Base-by-base conservation (phyloP, 2,888 invertebrate species). In the Mechanitis messenoides region DNA sequence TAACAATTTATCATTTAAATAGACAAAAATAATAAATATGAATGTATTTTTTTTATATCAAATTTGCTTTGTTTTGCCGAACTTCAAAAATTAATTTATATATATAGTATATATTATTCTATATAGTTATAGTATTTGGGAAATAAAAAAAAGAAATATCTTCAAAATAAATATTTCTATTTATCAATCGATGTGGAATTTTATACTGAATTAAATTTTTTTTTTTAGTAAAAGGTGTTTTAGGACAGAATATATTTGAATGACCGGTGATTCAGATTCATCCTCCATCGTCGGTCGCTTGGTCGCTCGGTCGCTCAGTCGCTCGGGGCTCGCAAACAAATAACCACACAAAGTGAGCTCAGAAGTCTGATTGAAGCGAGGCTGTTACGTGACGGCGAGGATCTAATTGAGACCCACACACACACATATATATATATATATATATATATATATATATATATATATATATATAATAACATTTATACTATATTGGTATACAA, bases 301-400 rank as follows among this genome's bases (percentile, higher is more conserved):
- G 74, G 20, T 20, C 20, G 20, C 20, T 20, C 20, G 20, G 20
- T 20, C 20, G 20, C 20, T 20, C 20, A 20, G 20, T 20, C 20
- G 20, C 20, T 20, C 20, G 76, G 82, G 82, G 80, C 75, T 69
- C 76, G 73, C 81, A 84, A 84, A 85, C 84, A 84, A 84, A 85
- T 83, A 81, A 75, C 80, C 73, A 72, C 69, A 74, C 78, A 75
- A 75, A 80, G 78, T 77, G 74, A 75, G 75, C 76, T 76, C 79
- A 80, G 79, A 79, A 80, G 80, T 80, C 79, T 76, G 66, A 60
- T 60, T 53, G 61, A 33, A 35, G 63, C 42, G 4, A 28, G 35
- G 53, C 35, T 28, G 63, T 63, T 56, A 62, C 67, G 68, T 68
- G 61, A 64, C 57, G 58, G 50, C 3, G 7, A 50, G 11, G 50